Percentiles rank a stretch among this genome's conserved stretches.
Evolutionary conservation across 2,888 invertebrate genomes (phyloP).

Genomic region (Drosophila suboccidentalis): DNA sequence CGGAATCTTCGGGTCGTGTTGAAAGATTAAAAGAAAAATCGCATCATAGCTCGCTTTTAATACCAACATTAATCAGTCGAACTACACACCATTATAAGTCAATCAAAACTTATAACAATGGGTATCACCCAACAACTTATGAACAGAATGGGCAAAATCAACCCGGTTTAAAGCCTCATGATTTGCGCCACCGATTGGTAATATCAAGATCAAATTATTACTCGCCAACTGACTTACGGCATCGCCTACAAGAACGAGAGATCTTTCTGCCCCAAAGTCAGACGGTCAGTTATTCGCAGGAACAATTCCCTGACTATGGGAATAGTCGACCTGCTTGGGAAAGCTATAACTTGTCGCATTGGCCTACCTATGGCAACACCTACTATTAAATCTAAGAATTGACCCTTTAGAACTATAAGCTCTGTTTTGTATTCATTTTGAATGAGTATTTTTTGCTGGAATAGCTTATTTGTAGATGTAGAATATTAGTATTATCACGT

Average conservation of each 20-base stretch:
- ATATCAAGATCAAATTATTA: neutral
- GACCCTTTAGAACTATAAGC: neutral
- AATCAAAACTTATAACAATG: neutral
- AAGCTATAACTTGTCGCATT: neutral
- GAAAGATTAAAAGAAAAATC: neutral
- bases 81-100: neutral
- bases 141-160: neutral
- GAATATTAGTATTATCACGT: neutral
- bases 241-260: constrained; percentile 1
- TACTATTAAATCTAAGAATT: constrained; percentile 4
- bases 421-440: neutral
- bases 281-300: neutral
- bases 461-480: neutral
- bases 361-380: neutral
- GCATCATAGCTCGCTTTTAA: neutral
- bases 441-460: neutral
- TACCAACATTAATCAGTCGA: neutral
- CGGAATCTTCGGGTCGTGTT: neutral
- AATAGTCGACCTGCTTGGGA: neutral
- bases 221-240: constrained; percentile 5
- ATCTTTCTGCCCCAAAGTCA: neutral
- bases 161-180: neutral
- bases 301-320: neutral
- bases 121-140: neutral
- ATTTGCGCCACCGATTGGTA: constrained; percentile 9